Conservation (phyloP, 1,140 invertebrate species). For the Dufourea novaeangliae region DNA sequence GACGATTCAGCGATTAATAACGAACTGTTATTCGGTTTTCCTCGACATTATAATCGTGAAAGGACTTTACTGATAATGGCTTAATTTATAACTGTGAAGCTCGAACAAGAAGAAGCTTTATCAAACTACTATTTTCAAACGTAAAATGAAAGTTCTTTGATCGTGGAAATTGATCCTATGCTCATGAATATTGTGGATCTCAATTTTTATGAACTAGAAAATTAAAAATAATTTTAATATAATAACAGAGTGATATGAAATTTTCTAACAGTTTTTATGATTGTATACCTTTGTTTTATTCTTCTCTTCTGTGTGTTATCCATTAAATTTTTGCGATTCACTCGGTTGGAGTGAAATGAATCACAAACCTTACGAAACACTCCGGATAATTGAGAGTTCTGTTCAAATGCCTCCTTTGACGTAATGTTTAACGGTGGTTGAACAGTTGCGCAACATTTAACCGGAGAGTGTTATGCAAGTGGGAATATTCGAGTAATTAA, state of each 20-base stretch:
- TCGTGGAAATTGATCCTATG: too few relatives aligned
- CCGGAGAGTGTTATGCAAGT: neutral
- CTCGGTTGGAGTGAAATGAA: neutral
- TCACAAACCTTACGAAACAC: neutral
- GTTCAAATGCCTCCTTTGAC: neutral
- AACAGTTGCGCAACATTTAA: neutral
- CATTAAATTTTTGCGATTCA: neutral
- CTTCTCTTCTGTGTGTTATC: too few relatives aligned
- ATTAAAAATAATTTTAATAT: too few relatives aligned
- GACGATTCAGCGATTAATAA: neutral
- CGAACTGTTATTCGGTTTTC: neutral
- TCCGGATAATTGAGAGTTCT: neutral
- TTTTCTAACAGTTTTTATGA: too few relatives aligned
- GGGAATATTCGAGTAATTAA: neutral
- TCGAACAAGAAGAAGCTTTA: too few relatives aligned
- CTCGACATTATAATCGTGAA: neutral
- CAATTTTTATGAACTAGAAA: too few relatives aligned
- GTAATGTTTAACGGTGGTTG: neutral
- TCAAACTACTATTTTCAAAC: too few relatives aligned
- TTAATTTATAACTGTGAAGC: too few relatives aligned
- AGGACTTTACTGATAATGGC: neutral
- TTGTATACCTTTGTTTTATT: too few relatives aligned
- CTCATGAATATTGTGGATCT: too few relatives aligned
- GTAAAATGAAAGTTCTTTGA: too few relatives aligned
- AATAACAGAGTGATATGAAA: too few relatives aligned